Base-by-base conservation (phyloP, 2,888 invertebrate species). In the Phyllotreta cruciferae region DNA sequence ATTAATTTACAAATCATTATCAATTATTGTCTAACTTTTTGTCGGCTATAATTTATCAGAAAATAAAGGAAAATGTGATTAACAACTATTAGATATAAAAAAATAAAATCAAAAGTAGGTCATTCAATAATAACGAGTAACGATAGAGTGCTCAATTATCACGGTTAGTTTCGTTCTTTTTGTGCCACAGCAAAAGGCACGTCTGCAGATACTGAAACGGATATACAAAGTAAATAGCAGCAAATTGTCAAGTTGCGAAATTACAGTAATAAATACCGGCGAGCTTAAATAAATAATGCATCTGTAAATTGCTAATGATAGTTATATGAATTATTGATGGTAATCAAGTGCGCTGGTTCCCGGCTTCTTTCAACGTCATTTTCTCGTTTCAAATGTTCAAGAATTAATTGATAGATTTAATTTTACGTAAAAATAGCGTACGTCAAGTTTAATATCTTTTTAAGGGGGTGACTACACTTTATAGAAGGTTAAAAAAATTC, bases 311-410 rank as follows among this genome's bases (percentile, higher is more conserved):
- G 44, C 60, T 47, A 60, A 60, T 62, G 66, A 68, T 56, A 60
- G 61, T 58, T 66, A 66, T 24, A 24, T 66, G 58, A 65, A 63
- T 66, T 66, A 68, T 66, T 39, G 58, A 47, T 61, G 57, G 53
- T 53, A 61, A 62, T 63, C 53, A 58, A 57, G 34, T 11, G 13
- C 24, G 36, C n/a, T 7, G 50, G 24, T n/a, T 10, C 36, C 10
- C 50, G 6, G 13, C 52, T 52, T 38, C 37, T 52, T 36, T 37
- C 6, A 52, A 14, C 14, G 37, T 52, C 37, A 52, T 52, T n/a
- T n/a, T 52, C 52, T 52, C 38, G 38, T 52, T 52, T 10, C 13
- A 37, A 10, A 13, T 9, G 5, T 7, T 52, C 0, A 11, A 13
- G 38, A 24, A 24, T 24, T 24, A 24, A 4, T 24, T 3, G 24